These are phyloP conservation scores for Chrysochloris asiatica DNA, from an alignment of 2,113 vertebrate genomes.

Conservation along the genomic window DNA sequence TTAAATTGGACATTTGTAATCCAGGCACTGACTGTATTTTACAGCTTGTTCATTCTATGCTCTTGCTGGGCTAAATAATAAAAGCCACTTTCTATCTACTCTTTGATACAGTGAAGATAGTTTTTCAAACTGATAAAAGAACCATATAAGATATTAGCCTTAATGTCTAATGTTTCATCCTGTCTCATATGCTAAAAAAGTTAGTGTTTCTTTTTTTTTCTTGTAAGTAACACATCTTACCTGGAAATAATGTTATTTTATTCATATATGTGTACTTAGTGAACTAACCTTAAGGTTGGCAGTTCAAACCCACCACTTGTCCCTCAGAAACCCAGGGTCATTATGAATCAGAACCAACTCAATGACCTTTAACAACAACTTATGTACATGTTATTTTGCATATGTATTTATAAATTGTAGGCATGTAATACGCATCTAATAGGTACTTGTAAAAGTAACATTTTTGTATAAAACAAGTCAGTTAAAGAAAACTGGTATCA, in stretches of 20 bases:
- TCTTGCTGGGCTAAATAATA: not conserved
- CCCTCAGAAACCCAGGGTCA: too few relatives aligned
- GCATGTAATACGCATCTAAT: not conserved
- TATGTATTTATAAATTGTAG: too few relatives aligned
- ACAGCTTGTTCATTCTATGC: not conserved
- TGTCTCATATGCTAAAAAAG: not conserved
- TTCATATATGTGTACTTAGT: too few relatives aligned
- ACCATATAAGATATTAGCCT: not conserved
- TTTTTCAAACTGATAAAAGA: conserved; percentile 11
- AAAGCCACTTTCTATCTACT: not conserved
- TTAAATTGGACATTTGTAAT: not conserved
- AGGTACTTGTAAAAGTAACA: not conserved
- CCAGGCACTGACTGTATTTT: conserved; percentile 12
- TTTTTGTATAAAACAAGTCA: not conserved
- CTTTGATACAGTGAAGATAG: not conserved
- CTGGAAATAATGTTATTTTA: not conserved
- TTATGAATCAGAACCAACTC: too few relatives aligned
- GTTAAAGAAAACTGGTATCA: not conserved
- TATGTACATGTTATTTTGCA: too few relatives aligned
- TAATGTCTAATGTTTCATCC: not conserved
- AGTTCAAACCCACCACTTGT: too few relatives aligned
- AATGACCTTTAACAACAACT: too few relatives aligned
- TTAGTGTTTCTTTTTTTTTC: too few relatives aligned
- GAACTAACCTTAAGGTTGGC: too few relatives aligned
- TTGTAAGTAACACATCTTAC: not conserved